Conservation (phyloP, 2,797 vertebrate species). For the Tokudaia muenninki region DNA sequence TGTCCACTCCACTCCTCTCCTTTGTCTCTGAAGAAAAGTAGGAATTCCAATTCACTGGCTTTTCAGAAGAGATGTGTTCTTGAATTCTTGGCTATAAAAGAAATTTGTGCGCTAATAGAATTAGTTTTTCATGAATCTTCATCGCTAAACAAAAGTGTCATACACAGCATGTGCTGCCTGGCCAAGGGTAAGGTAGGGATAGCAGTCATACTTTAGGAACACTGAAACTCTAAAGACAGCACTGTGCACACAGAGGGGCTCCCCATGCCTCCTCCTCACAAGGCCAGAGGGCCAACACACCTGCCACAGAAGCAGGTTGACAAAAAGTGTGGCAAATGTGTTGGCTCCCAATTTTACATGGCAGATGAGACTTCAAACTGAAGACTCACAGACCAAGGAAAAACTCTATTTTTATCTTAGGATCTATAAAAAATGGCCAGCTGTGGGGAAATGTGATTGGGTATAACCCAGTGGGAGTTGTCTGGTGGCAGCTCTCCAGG, state of each 20-base stretch:
- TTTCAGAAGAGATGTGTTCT: slow-evolving; percentile 38
- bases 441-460: neutral
- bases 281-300: neutral
- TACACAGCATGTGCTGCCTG: neutral
- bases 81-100: slow-evolving; percentile 30
- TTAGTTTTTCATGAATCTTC: neutral
- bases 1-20: neutral
- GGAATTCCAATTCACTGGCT: slow-evolving; percentile 17
- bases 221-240: neutral
- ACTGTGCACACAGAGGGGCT: neutral
- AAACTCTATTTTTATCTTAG: neutral
- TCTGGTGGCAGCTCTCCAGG: no score
- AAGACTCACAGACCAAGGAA: neutral
- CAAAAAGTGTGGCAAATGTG: neutral
- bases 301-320: neutral
- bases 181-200: neutral
- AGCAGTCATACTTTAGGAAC: neutral
- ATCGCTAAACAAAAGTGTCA: slow-evolving; percentile 14
- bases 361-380: neutral
- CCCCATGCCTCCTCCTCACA: no score
- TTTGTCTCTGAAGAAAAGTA: slow-evolving; percentile 36
- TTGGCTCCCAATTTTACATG: neutral
- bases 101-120: neutral
- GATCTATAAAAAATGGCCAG: neutral
- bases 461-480: neutral